Percentiles rank a stretch among this genome's conserved stretches.
phyloP scores from a whole-genome alignment of 2,888 invertebrate genomes.

The Holacanthella duospinosa region DNA sequence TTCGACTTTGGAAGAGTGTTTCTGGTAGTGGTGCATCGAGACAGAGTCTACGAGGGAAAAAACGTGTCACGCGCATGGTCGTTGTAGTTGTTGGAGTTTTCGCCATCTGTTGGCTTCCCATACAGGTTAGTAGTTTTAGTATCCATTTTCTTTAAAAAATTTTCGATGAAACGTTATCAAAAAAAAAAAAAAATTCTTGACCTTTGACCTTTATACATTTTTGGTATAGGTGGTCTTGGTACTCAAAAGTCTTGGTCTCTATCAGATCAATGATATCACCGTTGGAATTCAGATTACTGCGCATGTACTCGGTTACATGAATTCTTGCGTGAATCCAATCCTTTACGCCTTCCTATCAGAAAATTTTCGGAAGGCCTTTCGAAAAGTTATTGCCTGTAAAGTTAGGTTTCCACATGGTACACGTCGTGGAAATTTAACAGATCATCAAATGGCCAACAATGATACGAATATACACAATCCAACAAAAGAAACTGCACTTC shows the following conservation, averaged over 20 bases:
- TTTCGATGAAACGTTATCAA: no score
- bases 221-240: constrained; percentile 71
- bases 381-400: constrained; percentile 48
- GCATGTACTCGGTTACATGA: constrained; percentile 79
- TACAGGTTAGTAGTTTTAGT: no score
- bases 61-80: constrained; percentile 83
- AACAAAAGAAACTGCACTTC: constrained; percentile 28
- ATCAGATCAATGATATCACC: constrained; percentile 55
- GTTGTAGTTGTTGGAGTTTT: constrained; percentile 79
- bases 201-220: no score
- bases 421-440: constrained; percentile 7
- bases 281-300: constrained; percentile 66
- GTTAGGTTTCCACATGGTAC: not conserved
- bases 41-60: constrained; percentile 70
- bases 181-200: no score
- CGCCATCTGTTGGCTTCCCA: constrained; percentile 87
- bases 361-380: constrained; percentile 83
- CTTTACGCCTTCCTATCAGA: constrained; percentile 89
- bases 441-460: constrained; percentile 15
- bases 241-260: constrained; percentile 60
- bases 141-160: no score
- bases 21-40: constrained; percentile 68
- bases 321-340: constrained; percentile 84
- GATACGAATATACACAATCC: constrained; percentile 14
- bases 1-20: constrained; percentile 68